phyloP scores from a whole-genome alignment of 1,140 invertebrate species.

The Drepana arcuata region DNA sequence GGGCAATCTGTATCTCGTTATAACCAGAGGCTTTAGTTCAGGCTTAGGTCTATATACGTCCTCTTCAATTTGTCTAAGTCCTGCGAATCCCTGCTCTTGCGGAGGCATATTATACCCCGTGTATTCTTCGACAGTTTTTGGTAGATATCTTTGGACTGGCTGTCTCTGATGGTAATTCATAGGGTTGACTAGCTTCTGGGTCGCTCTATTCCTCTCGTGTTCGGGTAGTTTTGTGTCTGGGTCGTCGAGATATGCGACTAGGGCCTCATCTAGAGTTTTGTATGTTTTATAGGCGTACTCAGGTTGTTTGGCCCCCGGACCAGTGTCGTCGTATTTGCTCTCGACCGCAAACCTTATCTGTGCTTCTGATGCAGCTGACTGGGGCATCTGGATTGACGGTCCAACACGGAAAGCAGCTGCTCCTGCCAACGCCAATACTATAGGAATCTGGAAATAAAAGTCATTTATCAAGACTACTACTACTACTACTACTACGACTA shows the following conservation, averaged over 20 bases:
- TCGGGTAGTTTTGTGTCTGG: conserved; percentile 51
- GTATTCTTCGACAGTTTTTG: conserved; percentile 28
- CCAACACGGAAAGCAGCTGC: too few species aligned
- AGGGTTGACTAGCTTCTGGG: conserved; percentile 9
- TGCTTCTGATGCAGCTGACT: conserved; percentile 37
- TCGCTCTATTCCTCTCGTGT: conserved; percentile 4
- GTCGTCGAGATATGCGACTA: conserved; percentile 45
- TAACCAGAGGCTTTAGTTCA: too few species aligned
- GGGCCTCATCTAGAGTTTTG: conserved; percentile 46
- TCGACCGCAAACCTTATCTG: conserved; percentile 62
- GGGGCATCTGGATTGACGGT: background rate
- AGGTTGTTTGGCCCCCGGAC: conserved; percentile 47
- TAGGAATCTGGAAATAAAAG: too few species aligned
- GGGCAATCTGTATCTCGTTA: too few species aligned
- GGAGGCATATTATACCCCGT: conserved; percentile 22
- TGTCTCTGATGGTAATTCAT: background rate
- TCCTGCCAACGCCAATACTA: too few species aligned
- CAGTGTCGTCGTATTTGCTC: conserved; percentile 65
- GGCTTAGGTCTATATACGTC: too few species aligned
- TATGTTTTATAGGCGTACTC: conserved; percentile 50
- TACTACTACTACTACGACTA: too few species aligned
- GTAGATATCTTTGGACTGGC: conserved; percentile 6
- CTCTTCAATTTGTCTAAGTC: too few species aligned
- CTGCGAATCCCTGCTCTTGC: too few species aligned
- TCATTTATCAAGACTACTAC: too few species aligned